Base-by-base conservation (phyloP, 2,888 invertebrate genomes). In the Tubulanus polymorphus region DNA sequence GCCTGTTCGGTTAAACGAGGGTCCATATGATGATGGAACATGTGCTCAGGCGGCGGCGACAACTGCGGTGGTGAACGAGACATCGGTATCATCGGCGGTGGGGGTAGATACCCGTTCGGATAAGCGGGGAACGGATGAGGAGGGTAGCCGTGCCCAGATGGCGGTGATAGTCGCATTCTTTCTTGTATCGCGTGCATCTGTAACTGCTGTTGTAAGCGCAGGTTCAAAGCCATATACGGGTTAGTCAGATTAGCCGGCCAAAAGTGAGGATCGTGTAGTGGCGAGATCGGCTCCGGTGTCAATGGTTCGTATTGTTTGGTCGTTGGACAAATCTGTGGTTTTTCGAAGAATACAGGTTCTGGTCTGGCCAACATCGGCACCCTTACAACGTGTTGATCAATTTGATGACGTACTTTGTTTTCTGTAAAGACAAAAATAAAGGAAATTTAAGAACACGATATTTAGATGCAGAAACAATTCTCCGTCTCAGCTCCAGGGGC, bases 41-140 rank as follows among this genome's bases (percentile, higher is more conserved):
- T 25, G 47, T 3, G 45, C 30, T 47, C 5, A 32, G 53, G 32
- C 52, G 58, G 25, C 29, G 52, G 30, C 48, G 57, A 27, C 48
- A 25, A 29, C 48, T 25, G 29, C 23, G 45, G 32, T 10, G 51
- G 51, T 25, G 51, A 51, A 3, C 51, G 23, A 12, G 51, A 37
- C 37, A 51, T 37, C 26, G 51, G 51, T 10, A 48, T 48, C n/a
- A 51, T 28, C 27, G 51, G 51, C 1, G 51, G 51, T 25, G 51
- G 51, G 15, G 51, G 51, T n/a, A 37, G 28, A 23, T 37, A 37
- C 15, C 37, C 37, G 51, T 37, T 37, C 51, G 37, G n/a, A 5
- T 32, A 51, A 8, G 26, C 51, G 12, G 37, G 51, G 18, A 51
- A 51, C 28, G n/a, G n/a, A n/a, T n/a, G n/a, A n/a, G n/a, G n/a